These are phyloP conservation scores for Azemiops feae DNA, from an alignment of 2,113 vertebrate genomes.

Conservation along the genomic window DNA sequence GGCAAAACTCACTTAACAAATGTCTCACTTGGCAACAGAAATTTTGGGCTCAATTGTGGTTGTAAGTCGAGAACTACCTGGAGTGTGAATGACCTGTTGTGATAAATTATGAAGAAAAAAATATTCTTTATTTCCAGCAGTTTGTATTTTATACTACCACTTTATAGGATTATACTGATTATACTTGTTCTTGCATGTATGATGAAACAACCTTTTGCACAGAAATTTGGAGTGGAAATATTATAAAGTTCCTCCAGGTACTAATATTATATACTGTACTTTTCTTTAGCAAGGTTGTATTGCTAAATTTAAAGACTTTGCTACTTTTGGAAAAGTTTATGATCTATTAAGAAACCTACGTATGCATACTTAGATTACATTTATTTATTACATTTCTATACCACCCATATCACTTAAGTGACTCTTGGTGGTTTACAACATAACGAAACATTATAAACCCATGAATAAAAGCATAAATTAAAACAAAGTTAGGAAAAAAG, in stretches of 20 bases:
- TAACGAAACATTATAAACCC: too few relatives aligned
- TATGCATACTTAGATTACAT: background rate
- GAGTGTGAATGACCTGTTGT: slow-evolving; percentile 48
- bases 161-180: slow-evolving; percentile 48
- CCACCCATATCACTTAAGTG: too few relatives aligned
- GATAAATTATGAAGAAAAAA: slow-evolving; percentile 53
- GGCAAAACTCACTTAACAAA: too few relatives aligned
- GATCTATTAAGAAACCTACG: background rate
- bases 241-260: background rate
- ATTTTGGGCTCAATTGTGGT: too few relatives aligned
- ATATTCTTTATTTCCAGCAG: slow-evolving; percentile 32
- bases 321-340: slow-evolving; percentile 22
- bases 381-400: too few relatives aligned
- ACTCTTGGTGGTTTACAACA: too few relatives aligned
- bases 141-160: slow-evolving; percentile 35
- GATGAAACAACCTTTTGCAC: slow-evolving; percentile 57
- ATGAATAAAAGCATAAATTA: too few relatives aligned
- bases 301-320: slow-evolving; percentile 43
- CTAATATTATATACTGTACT: slow-evolving; percentile 25
- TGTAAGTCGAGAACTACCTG: too few relatives aligned
- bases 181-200: slow-evolving; percentile 52
- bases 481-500: too few relatives aligned
- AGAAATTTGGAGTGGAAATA: slow-evolving; percentile 50
- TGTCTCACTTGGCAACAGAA: too few relatives aligned
- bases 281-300: slow-evolving; percentile 50